These are phyloP conservation scores for Tonatia bakeri DNA, from an alignment of 2,113 vertebrate species.

Conservation along the genomic window DNA sequence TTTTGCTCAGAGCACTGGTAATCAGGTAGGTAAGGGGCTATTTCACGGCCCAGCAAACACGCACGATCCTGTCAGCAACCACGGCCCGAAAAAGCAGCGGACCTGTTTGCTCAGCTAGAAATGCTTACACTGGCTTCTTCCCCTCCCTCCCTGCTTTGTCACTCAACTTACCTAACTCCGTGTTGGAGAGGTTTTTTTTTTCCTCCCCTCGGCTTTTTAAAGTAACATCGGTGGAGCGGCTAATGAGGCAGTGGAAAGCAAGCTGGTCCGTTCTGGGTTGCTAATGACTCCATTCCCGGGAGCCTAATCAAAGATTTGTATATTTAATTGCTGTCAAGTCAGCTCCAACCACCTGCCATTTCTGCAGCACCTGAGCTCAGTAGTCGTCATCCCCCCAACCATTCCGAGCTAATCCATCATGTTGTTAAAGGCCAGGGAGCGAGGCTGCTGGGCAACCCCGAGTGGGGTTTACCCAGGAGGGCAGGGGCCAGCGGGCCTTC, in stretches of 20 bases:
- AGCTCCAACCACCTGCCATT: constrained; percentile 91
- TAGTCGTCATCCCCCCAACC: constrained; percentile 32
- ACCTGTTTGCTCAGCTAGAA: constrained; percentile 74
- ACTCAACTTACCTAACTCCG: constrained; percentile 70
- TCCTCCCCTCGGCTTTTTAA: constrained; percentile 75
- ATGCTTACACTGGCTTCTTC: constrained; percentile 73
- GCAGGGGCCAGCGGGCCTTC: constrained; percentile 73
- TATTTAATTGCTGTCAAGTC: constrained; percentile 95
- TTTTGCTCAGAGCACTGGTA: not conserved
- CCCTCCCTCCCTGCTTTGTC: constrained; percentile 35
- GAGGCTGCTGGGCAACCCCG: constrained; percentile 88
- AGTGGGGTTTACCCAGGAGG: constrained; percentile 77
- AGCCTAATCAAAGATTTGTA: constrained; percentile 95
- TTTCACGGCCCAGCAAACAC: constrained; percentile 62
- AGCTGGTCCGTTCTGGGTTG: constrained; percentile 82
- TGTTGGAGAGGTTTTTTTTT: constrained; percentile 60
- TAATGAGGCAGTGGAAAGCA: constrained; percentile 86
- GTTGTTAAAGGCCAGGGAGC: constrained; percentile 83
- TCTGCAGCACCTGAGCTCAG: constrained; percentile 86
- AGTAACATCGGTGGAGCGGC: constrained; percentile 80
- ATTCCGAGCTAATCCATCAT: constrained; percentile 88
- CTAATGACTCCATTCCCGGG: constrained; percentile 90
- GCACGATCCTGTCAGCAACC: constrained; percentile 49
- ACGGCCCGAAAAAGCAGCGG: constrained; percentile 57
- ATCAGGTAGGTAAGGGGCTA: not conserved